Evolutionary conservation across 2,888 invertebrate genomes (phyloP), one percentile per base, ranked within the genome.

Genomic region (Oscheius sp.): DNA sequence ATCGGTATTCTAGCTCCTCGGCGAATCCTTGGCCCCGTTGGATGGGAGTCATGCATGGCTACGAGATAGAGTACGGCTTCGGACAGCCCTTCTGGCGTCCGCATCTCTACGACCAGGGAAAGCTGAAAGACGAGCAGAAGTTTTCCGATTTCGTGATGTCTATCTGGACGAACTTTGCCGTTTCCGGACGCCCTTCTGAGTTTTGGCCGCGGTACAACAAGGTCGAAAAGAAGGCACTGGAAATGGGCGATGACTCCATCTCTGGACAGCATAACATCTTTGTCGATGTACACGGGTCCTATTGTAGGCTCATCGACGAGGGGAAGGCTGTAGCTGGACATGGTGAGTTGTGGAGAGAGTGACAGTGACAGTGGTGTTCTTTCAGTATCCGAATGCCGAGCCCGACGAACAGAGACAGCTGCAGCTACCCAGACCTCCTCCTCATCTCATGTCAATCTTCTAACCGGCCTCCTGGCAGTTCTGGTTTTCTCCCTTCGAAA

Each of bases 21-120:
- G 94, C 94, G 68, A 96, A 95, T 87, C 92, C 95, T 55, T 98
- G 98, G 98, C 97, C 96, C 37, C 93, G 94, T 89, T 98, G 98
- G 97, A 97, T 97, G 96, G 98, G 98, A 0, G 96, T 96, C 78
- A 93, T 98, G 93, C 98, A 98, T 87, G 98, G 95, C 0, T 97
- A 98, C 89, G 98, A 98, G 91, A 96, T 98, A 89, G 95, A 95
- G 90, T 98, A 96, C 91, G 94, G 96, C 84, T 97, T 98, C 89
- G 98, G 98, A 2, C 94, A 95, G 90, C 97, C 97, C 0, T 91
- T 96, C 87, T 95, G 96, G 91, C 93, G 93, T 92, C 94, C 94
- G 13, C 92, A 94, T 84, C 93, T 94, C 90, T 97, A 95, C 91
- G 77, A 76, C 57, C 94, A 94, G 89, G 93, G 93, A 35, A 92